Evolutionary conservation across 2,888 invertebrate species (phyloP).

Genomic region (Aproaerema taeniolella): DNA sequence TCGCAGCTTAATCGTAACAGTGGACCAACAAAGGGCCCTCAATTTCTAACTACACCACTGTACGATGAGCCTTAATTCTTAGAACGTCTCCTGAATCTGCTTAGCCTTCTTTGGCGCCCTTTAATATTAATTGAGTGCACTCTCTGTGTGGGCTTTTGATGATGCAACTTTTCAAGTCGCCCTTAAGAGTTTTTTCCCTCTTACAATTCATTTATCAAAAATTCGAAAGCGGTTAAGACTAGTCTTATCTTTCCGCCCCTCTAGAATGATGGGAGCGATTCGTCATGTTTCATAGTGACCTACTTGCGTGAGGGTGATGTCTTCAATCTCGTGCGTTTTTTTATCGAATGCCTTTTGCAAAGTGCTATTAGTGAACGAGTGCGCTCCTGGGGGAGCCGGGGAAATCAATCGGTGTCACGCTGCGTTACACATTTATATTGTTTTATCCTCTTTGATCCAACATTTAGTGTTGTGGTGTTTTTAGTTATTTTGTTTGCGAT

Average conservation of each 20-base stretch:
- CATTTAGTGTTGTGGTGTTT: conserved; percentile 11
- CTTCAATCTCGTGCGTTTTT: conserved; percentile 30
- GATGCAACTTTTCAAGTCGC: conserved; percentile 9
- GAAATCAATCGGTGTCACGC: conserved; percentile 49
- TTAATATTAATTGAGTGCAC: conserved; percentile 28
- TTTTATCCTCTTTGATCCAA: conserved; percentile 39
- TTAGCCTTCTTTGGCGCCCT: conserved; percentile 46
- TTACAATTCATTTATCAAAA: conserved; percentile 40
- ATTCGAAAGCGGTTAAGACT: conserved; percentile 40
- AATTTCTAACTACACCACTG: no score
- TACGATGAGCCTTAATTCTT: conserved; percentile 56
- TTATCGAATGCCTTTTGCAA: conserved; percentile 35
- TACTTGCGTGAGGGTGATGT: conserved; percentile 44
- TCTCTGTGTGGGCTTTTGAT: conserved; percentile 5
- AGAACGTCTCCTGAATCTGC: conserved; percentile 61
- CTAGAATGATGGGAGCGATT: conserved; percentile 62
- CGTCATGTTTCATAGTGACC: conserved; percentile 64
- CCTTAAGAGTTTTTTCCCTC: conserved; percentile 8
- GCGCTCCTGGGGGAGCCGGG: conserved; percentile 42
- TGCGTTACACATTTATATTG: conserved; percentile 40
- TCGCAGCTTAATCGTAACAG: no score
- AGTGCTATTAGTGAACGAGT: conserved; percentile 34
- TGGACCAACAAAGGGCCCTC: no score
- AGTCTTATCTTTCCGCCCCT: conserved; percentile 50
- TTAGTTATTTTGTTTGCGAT: conserved; percentile 2